These are phyloP conservation scores for Coboldia fuscipes DNA, from an alignment of 1,140 invertebrate species.

Conservation along the genomic window DNA sequence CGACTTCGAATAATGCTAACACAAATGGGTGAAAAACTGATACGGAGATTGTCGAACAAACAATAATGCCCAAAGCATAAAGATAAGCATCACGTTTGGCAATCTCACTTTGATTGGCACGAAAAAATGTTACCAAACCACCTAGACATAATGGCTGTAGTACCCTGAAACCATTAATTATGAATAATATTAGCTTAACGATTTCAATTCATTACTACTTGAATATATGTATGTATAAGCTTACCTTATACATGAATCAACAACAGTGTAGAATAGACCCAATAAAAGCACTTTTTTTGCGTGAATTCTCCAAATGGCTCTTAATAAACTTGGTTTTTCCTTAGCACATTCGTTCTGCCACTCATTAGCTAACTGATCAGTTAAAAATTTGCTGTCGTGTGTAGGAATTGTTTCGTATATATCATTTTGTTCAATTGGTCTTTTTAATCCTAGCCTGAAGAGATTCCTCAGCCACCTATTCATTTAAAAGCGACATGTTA, in stretches of 20 bases:
- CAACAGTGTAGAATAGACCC: constrained; percentile 24
- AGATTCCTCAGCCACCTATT: constrained; percentile 22
- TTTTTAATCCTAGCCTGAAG: constrained; percentile 20
- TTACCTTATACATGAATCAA: constrained; percentile 30
- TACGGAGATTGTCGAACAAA: constrained; percentile 35
- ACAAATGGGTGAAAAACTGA: constrained; percentile 61
- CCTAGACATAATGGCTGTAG: constrained; percentile 46
- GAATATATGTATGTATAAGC: no score
- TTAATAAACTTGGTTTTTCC: constrained; percentile 26
- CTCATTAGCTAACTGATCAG: constrained; percentile 12
- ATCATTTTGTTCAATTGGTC: constrained; percentile 23
- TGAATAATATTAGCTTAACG: no score
- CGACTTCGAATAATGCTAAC: constrained; percentile 44
- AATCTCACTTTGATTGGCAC: constrained; percentile 22
- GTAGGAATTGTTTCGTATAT: constrained; percentile 21
- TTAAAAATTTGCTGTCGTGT: constrained; percentile 14
- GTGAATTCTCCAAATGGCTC: constrained; percentile 28
- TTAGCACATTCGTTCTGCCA: constrained; percentile 15
- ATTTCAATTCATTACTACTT: no score
- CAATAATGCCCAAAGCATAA: constrained; percentile 43
- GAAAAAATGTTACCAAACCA: constrained; percentile 43
- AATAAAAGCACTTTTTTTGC: constrained; percentile 24
- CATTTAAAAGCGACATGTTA: neutral
- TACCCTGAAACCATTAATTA: constrained; percentile 30
- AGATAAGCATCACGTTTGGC: constrained; percentile 33